Evolutionary conservation across 2,113 vertebrate species (phyloP).

Genomic region (Scalopus aquaticus): DNA sequence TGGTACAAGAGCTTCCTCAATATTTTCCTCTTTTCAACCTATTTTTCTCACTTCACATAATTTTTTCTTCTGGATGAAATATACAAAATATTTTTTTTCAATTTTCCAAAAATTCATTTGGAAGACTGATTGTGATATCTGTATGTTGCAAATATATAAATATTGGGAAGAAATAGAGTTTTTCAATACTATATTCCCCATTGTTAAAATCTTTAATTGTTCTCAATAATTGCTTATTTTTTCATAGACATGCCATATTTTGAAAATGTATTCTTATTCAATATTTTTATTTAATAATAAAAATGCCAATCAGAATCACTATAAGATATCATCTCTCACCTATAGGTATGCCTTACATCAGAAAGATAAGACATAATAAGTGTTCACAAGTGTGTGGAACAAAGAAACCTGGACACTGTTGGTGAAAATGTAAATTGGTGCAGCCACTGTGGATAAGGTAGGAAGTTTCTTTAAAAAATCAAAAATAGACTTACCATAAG

Average conservation of each 20-base stretch:
- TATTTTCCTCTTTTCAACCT: neutral
- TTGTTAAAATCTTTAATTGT: neutral
- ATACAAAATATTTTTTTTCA: neutral
- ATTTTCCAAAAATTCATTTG: neutral
- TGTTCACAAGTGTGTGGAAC: too few relatives aligned
- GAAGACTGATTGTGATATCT: neutral
- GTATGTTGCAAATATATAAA: neutral
- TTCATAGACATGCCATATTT: neutral
- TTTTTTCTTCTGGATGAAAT: conserved; percentile 16
- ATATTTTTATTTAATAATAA: neutral
- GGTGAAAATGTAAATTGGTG: too few relatives aligned
- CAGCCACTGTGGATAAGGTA: too few relatives aligned
- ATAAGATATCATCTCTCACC: neutral
- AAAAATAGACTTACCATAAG: too few relatives aligned
- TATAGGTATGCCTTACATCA: too few relatives aligned
- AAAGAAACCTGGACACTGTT: too few relatives aligned
- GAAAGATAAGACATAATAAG: too few relatives aligned
- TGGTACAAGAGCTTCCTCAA: neutral
- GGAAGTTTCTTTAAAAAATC: too few relatives aligned
- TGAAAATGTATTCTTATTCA: neutral
- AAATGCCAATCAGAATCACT: neutral
- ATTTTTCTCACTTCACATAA: neutral
- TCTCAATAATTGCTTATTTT: neutral
- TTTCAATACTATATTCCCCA: neutral
- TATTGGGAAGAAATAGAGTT: neutral